Percentiles rank a stretch among this genome's conserved stretches.
Evolutionary conservation across 2,888 invertebrate genomes (phyloP).

Genomic region (Melanargia galathea): DNA sequence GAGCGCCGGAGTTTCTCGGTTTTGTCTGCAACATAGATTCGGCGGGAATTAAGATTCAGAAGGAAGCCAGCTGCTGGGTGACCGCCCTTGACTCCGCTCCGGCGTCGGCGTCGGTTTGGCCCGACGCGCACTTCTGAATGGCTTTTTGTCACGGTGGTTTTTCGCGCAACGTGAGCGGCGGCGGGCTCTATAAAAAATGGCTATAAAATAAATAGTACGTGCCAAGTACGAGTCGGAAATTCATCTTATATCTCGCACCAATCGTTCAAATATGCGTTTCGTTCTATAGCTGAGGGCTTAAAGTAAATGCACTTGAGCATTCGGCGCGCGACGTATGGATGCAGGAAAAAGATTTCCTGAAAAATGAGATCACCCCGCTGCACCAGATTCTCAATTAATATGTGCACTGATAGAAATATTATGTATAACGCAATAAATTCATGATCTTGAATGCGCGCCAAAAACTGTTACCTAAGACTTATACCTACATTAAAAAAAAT

Average conservation of each 20-base stretch:
- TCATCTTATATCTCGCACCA: not conserved
- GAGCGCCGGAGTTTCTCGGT: not conserved
- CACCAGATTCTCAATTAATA: no score
- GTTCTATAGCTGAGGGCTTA: no score
- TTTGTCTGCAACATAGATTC: constrained; percentile 44
- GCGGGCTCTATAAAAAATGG: constrained; percentile 4
- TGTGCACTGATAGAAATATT: no score
- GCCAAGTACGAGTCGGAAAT: constrained; percentile 1
- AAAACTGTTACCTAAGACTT: no score
- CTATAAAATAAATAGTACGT: constrained; percentile 20
- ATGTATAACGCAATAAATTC: no score
- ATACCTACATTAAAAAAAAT: no score
- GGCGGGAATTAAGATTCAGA: constrained; percentile 66
- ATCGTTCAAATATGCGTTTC: not conserved
- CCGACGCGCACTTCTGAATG: constrained; percentile 22
- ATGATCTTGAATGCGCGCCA: no score
- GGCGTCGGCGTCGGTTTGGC: constrained; percentile 23
- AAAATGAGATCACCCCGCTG: no score
- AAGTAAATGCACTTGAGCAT: no score
- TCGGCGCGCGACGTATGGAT: no score
- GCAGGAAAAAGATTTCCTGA: no score
- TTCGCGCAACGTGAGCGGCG: constrained; percentile 21
- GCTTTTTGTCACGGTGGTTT: constrained; percentile 26
- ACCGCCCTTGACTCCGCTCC: constrained; percentile 74
- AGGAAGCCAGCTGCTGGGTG: constrained; percentile 67